Base-by-base conservation (phyloP, 2,888 invertebrate genomes). In the Blastobasis adustella region DNA sequence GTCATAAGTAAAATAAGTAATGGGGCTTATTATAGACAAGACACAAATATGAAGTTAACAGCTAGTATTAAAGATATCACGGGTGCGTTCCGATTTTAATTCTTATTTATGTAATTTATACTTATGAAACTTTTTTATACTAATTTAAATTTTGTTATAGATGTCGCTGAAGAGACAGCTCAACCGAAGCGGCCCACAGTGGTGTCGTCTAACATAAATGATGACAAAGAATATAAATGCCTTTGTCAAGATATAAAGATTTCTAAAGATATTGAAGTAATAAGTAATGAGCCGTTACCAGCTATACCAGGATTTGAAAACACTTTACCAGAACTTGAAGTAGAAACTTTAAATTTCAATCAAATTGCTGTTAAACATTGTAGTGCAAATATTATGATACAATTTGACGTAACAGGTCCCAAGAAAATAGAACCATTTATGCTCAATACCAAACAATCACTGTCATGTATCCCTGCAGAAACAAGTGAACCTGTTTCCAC, bases 281-380 rank as follows among this genome's bases (percentile, higher is more conserved):
- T 23, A 23, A 23, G 23, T 23, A 23, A 23, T 23, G 40, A 50
- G 37, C 47, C 46, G 44, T 37, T 55, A 8, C 54, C 54, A 54
- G 49, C 51, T 5, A 67, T 81, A 60, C 77, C 77, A 3, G 80
- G 78, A 8, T 82, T 82, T 56, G 73, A 79, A 49, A 60, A 72
- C 46, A 55, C 54, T 10, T 55, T 71, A n/a, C 73, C 67, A 37
- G 69, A 55, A 41, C 54, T 76, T 54, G 75, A 81, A 70, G 69
- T 83, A 23, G 63, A 76, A 66, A 71, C 71, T 3, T 58, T 80
- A 43, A 76, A 67, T 41, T 61, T 58, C 44, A 77, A 72, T 49
- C 69, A 79, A 69, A 74, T 87, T 49, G 61, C 75, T 49, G 67
- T 87, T 1, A 82, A 79, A 59, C 73, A 84, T 59, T 74, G 79